A percentile compares a stretch with the other conserved stretches of the same genome.
Conservation (phyloP, 64 coral and sea anemone species). For the Stichodactyla helianthus region DNA sequence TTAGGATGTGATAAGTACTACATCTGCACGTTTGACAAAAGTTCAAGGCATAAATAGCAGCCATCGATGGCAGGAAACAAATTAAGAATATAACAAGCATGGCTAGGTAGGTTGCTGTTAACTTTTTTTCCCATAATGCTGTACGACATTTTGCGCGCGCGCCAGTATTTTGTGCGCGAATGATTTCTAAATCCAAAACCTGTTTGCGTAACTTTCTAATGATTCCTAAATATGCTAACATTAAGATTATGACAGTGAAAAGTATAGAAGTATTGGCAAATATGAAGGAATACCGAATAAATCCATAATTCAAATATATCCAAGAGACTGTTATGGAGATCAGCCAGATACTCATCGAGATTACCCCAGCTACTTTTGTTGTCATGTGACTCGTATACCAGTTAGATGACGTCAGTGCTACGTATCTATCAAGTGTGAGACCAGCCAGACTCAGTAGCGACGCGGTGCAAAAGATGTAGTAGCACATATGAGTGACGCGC, state of each 20-base stretch:
- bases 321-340: constrained; percentile 24
- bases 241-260: constrained; percentile 5
- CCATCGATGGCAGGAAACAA: constrained; percentile 48
- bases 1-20: constrained; percentile 44
- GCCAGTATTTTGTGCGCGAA: constrained; percentile 20
- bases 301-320: constrained; percentile 43
- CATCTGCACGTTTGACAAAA: constrained; percentile 45
- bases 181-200: constrained; percentile 30
- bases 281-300: constrained; percentile 55
- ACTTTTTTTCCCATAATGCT: constrained; percentile 38
- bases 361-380: neutral
- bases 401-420: constrained; percentile 43
- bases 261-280: constrained; percentile 61
- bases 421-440: constrained; percentile 66
- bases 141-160: constrained; percentile 14
- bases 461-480: constrained; percentile 63
- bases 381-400: constrained; percentile 54
- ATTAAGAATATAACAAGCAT: constrained; percentile 52
- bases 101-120: constrained; percentile 50
- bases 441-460: constrained; percentile 57
- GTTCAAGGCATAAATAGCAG: constrained; percentile 51
- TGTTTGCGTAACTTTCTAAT: constrained; percentile 41
- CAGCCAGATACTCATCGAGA: constrained; percentile 36
- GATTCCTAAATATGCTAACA: constrained; percentile 45
- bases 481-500: constrained; percentile 39